Evolutionary conservation across 92 coral and sea anemone species (phyloP).

Genomic region (Parazoanthus darwini): DNA sequence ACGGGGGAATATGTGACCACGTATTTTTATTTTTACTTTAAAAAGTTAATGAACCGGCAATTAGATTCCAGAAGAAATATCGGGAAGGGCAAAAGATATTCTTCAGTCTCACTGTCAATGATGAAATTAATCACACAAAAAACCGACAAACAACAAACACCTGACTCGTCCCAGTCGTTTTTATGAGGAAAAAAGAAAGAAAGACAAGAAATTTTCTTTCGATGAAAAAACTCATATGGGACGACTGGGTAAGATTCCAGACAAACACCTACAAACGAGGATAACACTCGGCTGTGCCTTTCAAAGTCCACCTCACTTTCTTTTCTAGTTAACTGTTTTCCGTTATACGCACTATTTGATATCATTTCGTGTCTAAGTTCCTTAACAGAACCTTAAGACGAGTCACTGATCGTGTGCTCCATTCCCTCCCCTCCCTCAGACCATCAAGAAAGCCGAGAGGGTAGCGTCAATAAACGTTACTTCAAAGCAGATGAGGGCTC

Average conservation of each 20-base stretch:
- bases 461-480: conserved; percentile 67
- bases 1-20: too few relatives aligned
- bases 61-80: not conserved
- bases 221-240: too few relatives aligned
- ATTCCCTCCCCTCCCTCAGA: conserved; percentile 50
- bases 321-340: not conserved
- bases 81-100: not conserved
- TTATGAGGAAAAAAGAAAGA: too few relatives aligned
- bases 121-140: not conserved
- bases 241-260: too few relatives aligned
- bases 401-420: not conserved
- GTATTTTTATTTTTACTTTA: too few relatives aligned
- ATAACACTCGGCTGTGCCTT: not conserved
- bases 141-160: not conserved
- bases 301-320: not conserved
- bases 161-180: too few relatives aligned
- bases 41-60: too few relatives aligned
- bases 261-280: too few relatives aligned
- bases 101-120: not conserved
- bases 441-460: conserved; percentile 70
- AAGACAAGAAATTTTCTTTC: too few relatives aligned
- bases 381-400: not conserved
- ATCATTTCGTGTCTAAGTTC: not conserved
- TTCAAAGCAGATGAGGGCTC: conserved; percentile 73
- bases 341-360: not conserved